Conservation (phyloP, 2,113 vertebrate species). For the Tragelaphus scriptus region DNA sequence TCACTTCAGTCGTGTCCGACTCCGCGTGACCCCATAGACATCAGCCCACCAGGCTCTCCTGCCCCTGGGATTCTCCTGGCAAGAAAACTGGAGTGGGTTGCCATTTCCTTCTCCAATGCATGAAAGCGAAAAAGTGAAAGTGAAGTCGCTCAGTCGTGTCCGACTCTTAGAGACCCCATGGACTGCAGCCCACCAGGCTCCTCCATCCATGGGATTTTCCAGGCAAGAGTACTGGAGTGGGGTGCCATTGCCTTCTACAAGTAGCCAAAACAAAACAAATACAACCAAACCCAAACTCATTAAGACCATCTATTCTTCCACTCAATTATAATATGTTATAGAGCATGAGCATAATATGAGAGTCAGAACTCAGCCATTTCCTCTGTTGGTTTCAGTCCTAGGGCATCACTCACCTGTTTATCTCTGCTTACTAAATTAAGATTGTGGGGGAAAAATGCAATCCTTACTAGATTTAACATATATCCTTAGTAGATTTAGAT, state of each 20-base stretch:
- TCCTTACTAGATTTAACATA: neutral
- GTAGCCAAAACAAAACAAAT: neutral
- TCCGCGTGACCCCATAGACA: no score
- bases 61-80: no score
- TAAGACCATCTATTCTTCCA: neutral
- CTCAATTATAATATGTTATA: neutral
- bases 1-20: no score
- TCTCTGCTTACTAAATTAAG: neutral
- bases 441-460: neutral
- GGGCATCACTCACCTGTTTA: neutral
- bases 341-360: neutral
- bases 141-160: no score
- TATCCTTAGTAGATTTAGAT: neutral
- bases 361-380: neutral
- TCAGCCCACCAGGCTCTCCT: no score
- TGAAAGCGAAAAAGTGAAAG: no score
- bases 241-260: neutral
- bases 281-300: neutral
- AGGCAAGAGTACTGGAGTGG: no score
- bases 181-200: no score
- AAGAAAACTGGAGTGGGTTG: no score
- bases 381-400: neutral
- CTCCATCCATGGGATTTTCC: no score
- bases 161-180: no score
- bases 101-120: no score